Base-by-base conservation (phyloP, 2,113 vertebrate species). In the Eptatretus burgeri region DNA sequence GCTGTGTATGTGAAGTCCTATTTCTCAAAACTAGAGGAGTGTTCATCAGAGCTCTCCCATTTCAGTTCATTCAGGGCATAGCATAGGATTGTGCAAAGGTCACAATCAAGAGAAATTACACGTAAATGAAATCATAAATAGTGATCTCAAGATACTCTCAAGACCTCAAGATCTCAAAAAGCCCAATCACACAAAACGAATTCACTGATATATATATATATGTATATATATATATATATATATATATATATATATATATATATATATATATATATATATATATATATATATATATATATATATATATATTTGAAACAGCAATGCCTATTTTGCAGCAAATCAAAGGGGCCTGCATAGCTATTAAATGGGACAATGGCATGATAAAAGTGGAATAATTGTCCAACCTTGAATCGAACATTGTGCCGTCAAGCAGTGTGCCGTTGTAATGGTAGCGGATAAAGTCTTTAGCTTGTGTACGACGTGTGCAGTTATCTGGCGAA, bases 371-470 rank as follows among this genome's bases (percentile, higher is more conserved):
- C 63, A 11, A 49, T n/a, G 11, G 60, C 49, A 51, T 13, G 14
- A 50, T 51, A 18, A 64, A 49, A 27, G 5, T 13, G 17, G 51
- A 14, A 65, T 5, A 52, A 60, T 17, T n/a, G 56, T 60, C 56
- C 11, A 64, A 93, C 91, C 91, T 98, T 74, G 89, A 98, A 70
- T 96, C 91, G 69, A 98, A 98, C 52, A 82, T 70, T 0, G 85
- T 94, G 51, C 91, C 86, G 20, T 96, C 91, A 51, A 95, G 67
- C 51, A 98, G 82, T 0, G 86, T 82, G 64, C 85, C 91, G 0
- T 96, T 96, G 74, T 96, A 98, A 68, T 98, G 91, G 70, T 96
- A 98, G 11, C 91, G 78, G 14, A 94, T 74, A 63, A 88, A 98
- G 74, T 98, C 91, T 65, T 85, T 86, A 1, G 72, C 63, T 13